Conservation (phyloP, 1,140 invertebrate genomes). For the Holcopasites calliopsidis region DNA sequence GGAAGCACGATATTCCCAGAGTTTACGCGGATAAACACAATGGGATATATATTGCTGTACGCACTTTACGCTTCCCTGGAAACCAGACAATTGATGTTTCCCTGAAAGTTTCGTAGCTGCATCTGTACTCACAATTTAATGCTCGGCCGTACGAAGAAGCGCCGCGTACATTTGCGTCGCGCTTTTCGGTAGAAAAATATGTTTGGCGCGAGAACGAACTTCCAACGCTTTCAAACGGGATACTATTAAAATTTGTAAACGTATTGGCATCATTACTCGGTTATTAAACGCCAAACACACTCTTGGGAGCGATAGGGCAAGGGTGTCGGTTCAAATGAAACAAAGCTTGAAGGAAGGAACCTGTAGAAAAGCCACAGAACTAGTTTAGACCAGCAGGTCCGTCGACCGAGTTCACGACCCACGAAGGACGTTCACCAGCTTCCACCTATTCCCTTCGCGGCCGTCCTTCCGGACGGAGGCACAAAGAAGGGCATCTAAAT, state of each 20-base stretch:
- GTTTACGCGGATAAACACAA: slow-evolving; percentile 21
- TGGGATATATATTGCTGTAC: background rate
- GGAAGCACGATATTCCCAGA: slow-evolving; percentile 9
- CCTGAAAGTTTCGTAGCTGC: slow-evolving; percentile 22
- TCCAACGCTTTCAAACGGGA: background rate
- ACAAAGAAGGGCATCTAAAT: slow-evolving; percentile 12
- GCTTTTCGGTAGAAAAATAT: background rate
- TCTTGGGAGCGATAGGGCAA: too few relatives aligned
- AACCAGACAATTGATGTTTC: slow-evolving; percentile 21
- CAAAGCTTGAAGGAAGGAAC: background rate
- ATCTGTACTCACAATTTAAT: background rate
- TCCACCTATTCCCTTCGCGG: slow-evolving; percentile 18
- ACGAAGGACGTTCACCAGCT: slow-evolving; percentile 58
- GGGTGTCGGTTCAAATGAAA: background rate
- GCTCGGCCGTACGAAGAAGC: background rate
- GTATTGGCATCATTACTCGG: too few relatives aligned
- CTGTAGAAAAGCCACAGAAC: background rate
- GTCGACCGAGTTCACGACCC: slow-evolving; percentile 55
- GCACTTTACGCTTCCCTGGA: slow-evolving; percentile 16
- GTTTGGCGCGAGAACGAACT: background rate
- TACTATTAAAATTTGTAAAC: background rate
- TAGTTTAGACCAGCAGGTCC: slow-evolving; percentile 24
- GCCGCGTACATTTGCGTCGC: too few relatives aligned
- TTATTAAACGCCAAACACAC: too few relatives aligned
- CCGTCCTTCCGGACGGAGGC: slow-evolving; percentile 27